Percentiles rank a stretch among this genome's conserved stretches.
Conservation (phyloP, 2,113 vertebrate species). For the Phalacrocorax aristotelis region DNA sequence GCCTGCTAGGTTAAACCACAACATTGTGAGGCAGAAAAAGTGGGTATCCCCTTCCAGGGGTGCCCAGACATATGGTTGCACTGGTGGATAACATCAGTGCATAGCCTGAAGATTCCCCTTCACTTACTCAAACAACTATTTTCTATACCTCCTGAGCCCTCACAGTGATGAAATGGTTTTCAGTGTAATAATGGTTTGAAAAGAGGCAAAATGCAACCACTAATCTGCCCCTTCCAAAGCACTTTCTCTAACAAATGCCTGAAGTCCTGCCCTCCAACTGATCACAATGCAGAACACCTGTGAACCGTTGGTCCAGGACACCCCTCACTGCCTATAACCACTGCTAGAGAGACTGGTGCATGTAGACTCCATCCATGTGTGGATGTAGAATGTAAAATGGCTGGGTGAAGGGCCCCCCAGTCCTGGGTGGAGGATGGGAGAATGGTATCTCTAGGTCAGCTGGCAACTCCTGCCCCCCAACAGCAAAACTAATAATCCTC, state of each 20-base stretch:
- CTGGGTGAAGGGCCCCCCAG: not conserved
- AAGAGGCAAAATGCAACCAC: not conserved
- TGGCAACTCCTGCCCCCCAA: not conserved
- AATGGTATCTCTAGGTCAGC: not conserved
- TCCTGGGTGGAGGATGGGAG: not conserved
- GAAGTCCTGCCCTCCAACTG: not conserved
- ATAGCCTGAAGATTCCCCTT: not conserved
- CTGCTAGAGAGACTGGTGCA: not conserved
- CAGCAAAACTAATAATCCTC: not conserved
- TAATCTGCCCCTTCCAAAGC: not conserved
- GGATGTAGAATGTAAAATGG: not conserved
- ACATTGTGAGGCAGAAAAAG: not conserved
- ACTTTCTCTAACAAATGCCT: not conserved
- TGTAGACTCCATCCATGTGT: rapidly evolving
- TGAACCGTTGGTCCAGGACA: not conserved
- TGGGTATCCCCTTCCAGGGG: not conserved
- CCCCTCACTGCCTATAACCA: not conserved
- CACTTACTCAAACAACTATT: not conserved
- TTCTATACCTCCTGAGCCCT: not conserved
- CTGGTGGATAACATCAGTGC: not conserved
- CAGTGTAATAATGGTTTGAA: not conserved
- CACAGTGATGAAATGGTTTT: not conserved
- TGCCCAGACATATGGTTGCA: not conserved
- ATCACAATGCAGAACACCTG: not conserved
- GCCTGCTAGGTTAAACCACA: too few relatives aligned